These are phyloP conservation scores for Grammomys dolichurus DNA, from an alignment of 2,113 vertebrate species.

Conservation along the genomic window DNA sequence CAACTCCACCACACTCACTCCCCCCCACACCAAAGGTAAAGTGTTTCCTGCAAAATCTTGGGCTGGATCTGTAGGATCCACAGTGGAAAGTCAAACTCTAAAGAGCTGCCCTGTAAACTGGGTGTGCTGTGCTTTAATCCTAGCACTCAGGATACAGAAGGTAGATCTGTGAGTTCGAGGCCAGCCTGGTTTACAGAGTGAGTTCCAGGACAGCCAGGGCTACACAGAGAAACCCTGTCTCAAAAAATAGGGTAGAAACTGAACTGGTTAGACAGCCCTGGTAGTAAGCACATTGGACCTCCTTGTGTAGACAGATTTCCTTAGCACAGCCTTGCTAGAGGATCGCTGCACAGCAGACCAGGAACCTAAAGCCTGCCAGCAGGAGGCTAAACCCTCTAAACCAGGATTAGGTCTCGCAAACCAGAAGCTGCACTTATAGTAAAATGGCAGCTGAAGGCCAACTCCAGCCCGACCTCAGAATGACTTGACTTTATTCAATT, in stretches of 20 bases:
- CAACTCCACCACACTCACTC: too few species aligned
- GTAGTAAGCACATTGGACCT: neutral
- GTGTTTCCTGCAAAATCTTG: neutral
- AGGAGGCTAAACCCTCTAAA: neutral
- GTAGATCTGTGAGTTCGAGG: neutral
- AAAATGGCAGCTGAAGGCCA: neutral
- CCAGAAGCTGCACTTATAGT: neutral
- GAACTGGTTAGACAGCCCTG: neutral
- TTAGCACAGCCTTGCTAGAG: neutral
- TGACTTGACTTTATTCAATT: neutral
- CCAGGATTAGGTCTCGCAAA: neutral
- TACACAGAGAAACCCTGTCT: neutral
- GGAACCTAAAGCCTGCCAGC: neutral
- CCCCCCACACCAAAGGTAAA: too few species aligned
- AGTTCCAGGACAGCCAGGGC: neutral
- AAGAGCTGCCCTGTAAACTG: neutral
- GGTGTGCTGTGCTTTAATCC: neutral
- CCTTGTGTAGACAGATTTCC: neutral
- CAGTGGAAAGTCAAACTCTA: neutral
- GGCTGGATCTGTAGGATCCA: neutral
- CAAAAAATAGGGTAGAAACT: neutral
- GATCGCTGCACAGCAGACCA: neutral
- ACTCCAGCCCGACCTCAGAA: neutral
- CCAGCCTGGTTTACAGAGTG: neutral
- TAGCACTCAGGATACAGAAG: neutral